Base-by-base conservation (phyloP, 2,888 invertebrate species). In the Aleiodes testaceus region DNA sequence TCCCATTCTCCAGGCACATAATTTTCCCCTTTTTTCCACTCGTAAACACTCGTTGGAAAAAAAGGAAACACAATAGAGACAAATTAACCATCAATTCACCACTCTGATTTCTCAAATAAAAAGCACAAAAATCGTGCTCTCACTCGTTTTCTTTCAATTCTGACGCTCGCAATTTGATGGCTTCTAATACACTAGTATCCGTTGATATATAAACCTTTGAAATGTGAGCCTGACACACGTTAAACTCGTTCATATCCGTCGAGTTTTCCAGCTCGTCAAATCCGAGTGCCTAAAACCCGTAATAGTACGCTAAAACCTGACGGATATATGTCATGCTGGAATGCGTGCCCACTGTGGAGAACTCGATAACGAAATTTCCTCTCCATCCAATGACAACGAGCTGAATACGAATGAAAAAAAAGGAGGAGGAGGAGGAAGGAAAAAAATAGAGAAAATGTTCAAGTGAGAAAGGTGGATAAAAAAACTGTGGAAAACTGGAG, bases 251-350 rank as follows among this genome's bases (percentile, higher is more conserved):
- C 36, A 14, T 36, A 59, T 59, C 18, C 59, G 16, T 50, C 50
- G 18, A 20, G 16, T 59, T 59, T 59, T 36, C 59, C 42, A 42
- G 30, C 55, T 55, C 55, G 55, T 55, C 55, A 55, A 26, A 55
- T 55, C 55, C 36, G 14, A 30, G 30, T 30, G 36, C 59, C 59
- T 36, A 36, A 59, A 59, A 16, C 18, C 36, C 59, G 59, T 59
- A 59, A 59, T 59, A 59, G 59, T 42, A 42, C 59, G 36, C 59
- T 59, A 59, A 59, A 59, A 59, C 9, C 59, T 59, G 59, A 30
- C 42, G 42, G 59, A 63, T 63, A 45, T 22, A 44, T 63, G 45
- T 63, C 45, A 45, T 63, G 63, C 22, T 20, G 44, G 45, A 45
- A 63, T 63, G 63, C 45, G 45, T 63, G 22, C 20, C 45, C 20